Base-by-base conservation (phyloP, 1,140 invertebrate genomes). In the Catajapyx aquilonaris region DNA sequence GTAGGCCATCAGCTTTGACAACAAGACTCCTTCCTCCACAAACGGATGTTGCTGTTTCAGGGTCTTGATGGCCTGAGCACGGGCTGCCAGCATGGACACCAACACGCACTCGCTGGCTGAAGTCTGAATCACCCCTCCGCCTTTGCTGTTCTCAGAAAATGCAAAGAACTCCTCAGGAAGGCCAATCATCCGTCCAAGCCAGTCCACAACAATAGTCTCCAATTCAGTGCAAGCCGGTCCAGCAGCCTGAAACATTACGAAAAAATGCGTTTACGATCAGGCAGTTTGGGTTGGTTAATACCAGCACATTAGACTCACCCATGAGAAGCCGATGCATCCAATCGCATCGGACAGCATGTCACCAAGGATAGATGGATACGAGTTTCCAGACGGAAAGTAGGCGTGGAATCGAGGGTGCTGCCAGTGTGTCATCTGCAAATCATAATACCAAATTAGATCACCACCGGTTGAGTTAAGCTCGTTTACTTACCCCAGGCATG, bases 351-450 rank as follows among this genome's bases (percentile, higher is more conserved):
- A 78, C 23, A 99, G 56, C 86, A 99, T 94, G 47, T 97, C 91
- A n/a, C 86, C 94, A 13, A 98, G 61, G 39, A 99, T 94, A 1
- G 91, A 95, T 2, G 94, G 91, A 55, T 78, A 98, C 0, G 84
- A 93, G 62, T 96, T 96, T 18, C 93, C 94, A 1, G 91, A 75
- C 2, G 94, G 94, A 54, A 99, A 98, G 55, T 98, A 99, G 0
- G 94, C 94, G 56, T 97, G 93, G 59, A 99, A 98, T 34, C 87
- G 63, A 0, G 94, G 94, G 69, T 98, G 94, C 56, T 97, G 90
- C 94, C 94, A 99, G 56, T 97, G 90, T 1, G 93, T 97, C 32
- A 84, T 70, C 77, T 81, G 52, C 2, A 56, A 54, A 42, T n/a
- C 21, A 31, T 20, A 10, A 30, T 4, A 35, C 34, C 9, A 13